Percentiles rank a stretch among this genome's conserved stretches.
phyloP scores from a whole-genome alignment of 2,797 vertebrate genomes.

The Pseudochromis fuscus region DNA sequence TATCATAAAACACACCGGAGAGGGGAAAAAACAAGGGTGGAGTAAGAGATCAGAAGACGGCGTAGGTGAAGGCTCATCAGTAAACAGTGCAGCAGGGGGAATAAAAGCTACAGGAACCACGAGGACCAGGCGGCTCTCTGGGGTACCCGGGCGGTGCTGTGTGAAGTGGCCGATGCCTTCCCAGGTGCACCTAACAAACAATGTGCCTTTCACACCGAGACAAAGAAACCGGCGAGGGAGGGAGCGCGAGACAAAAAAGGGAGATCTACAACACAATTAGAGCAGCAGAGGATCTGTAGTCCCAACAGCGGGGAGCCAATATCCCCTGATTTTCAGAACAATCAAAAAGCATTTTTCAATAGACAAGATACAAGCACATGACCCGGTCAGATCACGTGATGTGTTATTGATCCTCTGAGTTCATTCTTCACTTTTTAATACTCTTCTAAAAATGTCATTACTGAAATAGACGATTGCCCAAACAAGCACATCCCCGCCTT shows the following conservation, averaged over 20 bases:
- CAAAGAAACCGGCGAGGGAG: constrained; percentile 33
- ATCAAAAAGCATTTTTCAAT: constrained; percentile 4
- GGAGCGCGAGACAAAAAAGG: constrained; percentile 10
- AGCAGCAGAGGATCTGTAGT: constrained; percentile 13
- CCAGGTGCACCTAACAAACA: constrained; percentile 68
- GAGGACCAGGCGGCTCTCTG: constrained; percentile 25
- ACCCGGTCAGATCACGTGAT: background rate
- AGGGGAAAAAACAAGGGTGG: background rate
- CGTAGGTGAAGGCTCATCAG: constrained; percentile 21
- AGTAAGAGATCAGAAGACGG: constrained; percentile 6
- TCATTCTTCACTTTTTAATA: constrained; percentile 15
- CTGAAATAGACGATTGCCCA: background rate
- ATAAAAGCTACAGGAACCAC: constrained; percentile 26
- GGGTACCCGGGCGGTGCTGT: constrained; percentile 12
- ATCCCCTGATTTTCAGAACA: constrained; percentile 8
- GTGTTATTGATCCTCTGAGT: background rate
- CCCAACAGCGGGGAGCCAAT: constrained; percentile 15
- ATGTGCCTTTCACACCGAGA: constrained; percentile 56
- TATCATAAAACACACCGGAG: background rate
- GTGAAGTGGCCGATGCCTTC: constrained; percentile 29
- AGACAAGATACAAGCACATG: constrained; percentile 1
- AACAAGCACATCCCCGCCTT: constrained; percentile 19
- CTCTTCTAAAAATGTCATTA: too few species aligned
- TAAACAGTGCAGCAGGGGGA: constrained; percentile 13
- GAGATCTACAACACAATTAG: constrained; percentile 29